Evolutionary conservation across 2,113 vertebrate species (phyloP).

Genomic region (Oryzias celebensis): DNA sequence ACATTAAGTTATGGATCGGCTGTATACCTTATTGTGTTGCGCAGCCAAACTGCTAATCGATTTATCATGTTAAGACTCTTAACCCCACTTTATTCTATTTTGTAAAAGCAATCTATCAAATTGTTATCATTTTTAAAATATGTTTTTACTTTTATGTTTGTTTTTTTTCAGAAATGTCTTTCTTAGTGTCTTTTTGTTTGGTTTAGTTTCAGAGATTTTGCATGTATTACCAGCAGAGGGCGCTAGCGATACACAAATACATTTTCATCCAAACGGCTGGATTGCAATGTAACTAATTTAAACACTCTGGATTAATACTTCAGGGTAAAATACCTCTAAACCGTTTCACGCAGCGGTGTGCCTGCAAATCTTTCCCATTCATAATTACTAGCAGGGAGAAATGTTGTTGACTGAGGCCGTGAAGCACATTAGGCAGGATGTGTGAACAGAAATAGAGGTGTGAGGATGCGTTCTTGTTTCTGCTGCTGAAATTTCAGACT

Average conservation of each 20-base stretch:
- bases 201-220: neutral
- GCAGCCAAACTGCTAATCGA: too few relatives aligned
- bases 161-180: too few relatives aligned
- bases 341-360: conserved; percentile 6
- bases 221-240: conserved; percentile 54
- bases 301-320: conserved; percentile 1
- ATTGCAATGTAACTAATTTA: conserved; percentile 7
- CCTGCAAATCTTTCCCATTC: conserved; percentile 34
- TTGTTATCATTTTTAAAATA: too few relatives aligned
- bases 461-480: conserved; percentile 42
- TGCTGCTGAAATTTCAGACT: conserved; percentile 54
- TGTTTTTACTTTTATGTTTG: too few relatives aligned
- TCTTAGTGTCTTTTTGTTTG: too few relatives aligned
- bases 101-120: too few relatives aligned
- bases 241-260: conserved; percentile 10
- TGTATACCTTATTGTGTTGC: too few relatives aligned
- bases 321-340: neutral
- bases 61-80: too few relatives aligned
- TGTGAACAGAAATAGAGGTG: conserved; percentile 55
- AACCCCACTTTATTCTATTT: too few relatives aligned
- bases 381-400: conserved; percentile 6
- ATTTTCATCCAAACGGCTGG: neutral
- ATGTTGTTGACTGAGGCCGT: conserved; percentile 10
- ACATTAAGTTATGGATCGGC: too few relatives aligned
- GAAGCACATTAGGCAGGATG: conserved; percentile 15